Evolutionary conservation across 2,113 vertebrate genomes (phyloP), one percentile per base, ranked within the genome.

Genomic region (Melanotaenia duboulayi): DNA sequence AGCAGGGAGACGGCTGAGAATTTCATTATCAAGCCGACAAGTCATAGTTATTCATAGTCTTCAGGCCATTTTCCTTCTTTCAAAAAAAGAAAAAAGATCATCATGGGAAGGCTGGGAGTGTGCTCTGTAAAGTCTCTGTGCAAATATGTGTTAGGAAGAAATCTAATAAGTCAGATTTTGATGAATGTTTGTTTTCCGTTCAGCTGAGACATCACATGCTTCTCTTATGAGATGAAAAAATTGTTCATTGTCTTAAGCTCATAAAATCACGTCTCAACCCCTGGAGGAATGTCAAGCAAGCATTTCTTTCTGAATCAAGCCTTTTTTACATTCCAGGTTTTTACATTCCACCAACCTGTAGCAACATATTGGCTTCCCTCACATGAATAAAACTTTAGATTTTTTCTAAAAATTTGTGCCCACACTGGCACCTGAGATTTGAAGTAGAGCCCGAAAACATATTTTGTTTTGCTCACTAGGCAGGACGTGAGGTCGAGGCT

Each of bases 401-500:
- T 24, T 0, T 0, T 37, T 11, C 12, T n/a, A 23, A 54, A 24
- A 2, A 25, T 25, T 0, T 1, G 44, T n/a, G 19, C 20, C 20
- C 22, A 0, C 25, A 0, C 9, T 12, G n/a, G 39, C 23, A 51
- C 55, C 37, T 56, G 39, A 2, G 7, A 24, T 57, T 55, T 37
- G 24, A 37, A 2, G 9, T 23, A 39, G 48, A 63, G 56, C 37
- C 20, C 32, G 44, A 60, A 71, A 71, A 63, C 54, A 65, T 40
- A 1, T 67, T 70, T 57, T 22, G 40, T 20, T 74, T 74, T 51
- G 49, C 51, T 62, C 24, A 10, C 4, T 52, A 1, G 12, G 24
- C 66, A 81, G 73, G 87, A 90, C 85, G 67, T 77, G 69, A 88
- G 89, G 65, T 84, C 84, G 52, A 50, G 64, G 73, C 71, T 70